Base-by-base conservation (phyloP, 2,888 invertebrate genomes). In the Achlya flavicornis region DNA sequence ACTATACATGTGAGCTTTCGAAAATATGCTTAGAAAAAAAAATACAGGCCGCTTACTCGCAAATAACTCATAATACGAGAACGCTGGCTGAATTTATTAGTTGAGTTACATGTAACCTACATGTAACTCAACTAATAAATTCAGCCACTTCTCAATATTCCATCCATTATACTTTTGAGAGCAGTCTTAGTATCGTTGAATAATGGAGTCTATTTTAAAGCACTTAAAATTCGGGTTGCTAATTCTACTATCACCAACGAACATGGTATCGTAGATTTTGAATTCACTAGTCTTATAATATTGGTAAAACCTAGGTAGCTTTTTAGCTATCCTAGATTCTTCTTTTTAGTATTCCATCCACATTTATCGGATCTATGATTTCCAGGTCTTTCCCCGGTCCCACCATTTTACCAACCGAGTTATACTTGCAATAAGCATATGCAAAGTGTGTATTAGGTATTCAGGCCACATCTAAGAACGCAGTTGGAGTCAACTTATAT, bases 391-490 rank as follows among this genome's bases (percentile, higher is more conserved):
- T 11, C 19, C 58, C 58, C 14, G 16, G 58, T 38, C 38, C 16
- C 58, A n/a, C 33, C 48, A 33, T 59, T 63, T 60, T 38, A 48
- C 38, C 48, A 38, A 63, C 60, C 58, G 19, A 57, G 35, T 58
- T 57, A 60, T 35, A 60, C 35, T 53, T 19, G 53, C 53, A 72
- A 78, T 83, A 82, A 83, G 81, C 70, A 72, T 78, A 83, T 83
- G 83, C 80, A 80, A 82, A 83, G 77, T 73, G 66, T 65, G 73
- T 72, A 75, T 73, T 82, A 81, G 72, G 74, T 75, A 81, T 81
- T 76, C 79, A 72, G 68, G 57, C 63, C 68, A 76, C 60, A 60
- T 60, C 60, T 41, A 41, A 19, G 53, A 26, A 60, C 16, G 41
- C 60, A 60, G 60, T 60, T 41, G 60, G 60, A 53, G 53, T 53